Percentiles rank a stretch among this genome's conserved stretches.
Evolutionary conservation across 53 echinoderm and acorn worm genomes (phyloP).

Genomic region (Holothuria leucospilota): DNA sequence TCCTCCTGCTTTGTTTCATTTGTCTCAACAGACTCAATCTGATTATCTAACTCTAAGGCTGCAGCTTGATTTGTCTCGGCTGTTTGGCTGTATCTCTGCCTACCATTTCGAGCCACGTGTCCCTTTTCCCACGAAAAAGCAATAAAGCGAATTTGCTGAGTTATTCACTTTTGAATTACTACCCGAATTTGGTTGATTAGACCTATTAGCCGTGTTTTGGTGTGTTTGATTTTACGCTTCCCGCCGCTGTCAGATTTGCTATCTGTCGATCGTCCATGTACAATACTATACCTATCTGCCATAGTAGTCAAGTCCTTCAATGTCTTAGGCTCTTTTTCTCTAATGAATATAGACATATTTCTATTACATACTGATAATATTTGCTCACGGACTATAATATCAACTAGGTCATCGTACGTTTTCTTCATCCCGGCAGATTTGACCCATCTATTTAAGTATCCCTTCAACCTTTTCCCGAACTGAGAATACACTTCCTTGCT

Average conservation of each 20-base stretch:
- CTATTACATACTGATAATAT: conserved; percentile 12
- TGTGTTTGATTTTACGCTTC: too few species aligned
- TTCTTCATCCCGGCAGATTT: background rate
- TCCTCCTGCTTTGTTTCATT: too few species aligned
- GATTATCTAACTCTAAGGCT: too few species aligned
- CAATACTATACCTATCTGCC: conserved; percentile 6
- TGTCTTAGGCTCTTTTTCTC: conserved; percentile 31
- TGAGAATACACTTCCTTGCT: conserved; percentile 32
- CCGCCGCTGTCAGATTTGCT: background rate
- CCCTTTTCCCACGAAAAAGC: background rate
- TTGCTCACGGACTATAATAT: conserved; percentile 49
- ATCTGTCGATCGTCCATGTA: background rate
- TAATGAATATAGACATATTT: conserved; percentile 35
- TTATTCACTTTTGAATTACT: too few species aligned
- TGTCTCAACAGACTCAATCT: too few species aligned
- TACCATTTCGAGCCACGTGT: conserved; percentile 4
- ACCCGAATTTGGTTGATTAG: too few species aligned
- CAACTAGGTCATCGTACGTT: conserved; percentile 9
- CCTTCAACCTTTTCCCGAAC: conserved; percentile 13
- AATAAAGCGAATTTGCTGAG: background rate
- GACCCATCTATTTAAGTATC: conserved; percentile 56
- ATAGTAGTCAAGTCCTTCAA: background rate
- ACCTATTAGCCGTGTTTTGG: too few species aligned
- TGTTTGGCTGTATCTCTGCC: background rate
- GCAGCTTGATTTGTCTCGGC: background rate